Conservation (phyloP, 92 coral and sea anemone species). For the Pocillopora meandrina region DNA sequence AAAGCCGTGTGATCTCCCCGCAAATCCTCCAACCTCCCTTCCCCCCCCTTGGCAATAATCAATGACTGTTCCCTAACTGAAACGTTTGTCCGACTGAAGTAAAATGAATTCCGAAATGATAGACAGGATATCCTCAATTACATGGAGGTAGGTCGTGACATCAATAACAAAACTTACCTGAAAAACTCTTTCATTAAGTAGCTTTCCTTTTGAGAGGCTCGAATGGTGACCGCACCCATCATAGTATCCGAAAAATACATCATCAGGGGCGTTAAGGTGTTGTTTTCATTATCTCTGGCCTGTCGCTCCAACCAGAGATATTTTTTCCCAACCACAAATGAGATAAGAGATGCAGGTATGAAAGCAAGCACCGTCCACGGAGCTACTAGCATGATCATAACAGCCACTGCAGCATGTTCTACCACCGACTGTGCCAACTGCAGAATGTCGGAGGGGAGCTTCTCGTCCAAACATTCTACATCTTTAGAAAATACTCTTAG, state of each 20-base stretch:
- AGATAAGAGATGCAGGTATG: conserved; percentile 11
- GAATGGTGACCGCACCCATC: conserved; percentile 26
- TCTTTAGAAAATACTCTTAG: conserved; percentile 29
- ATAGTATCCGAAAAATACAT: conserved; percentile 33
- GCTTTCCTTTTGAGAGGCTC: conserved; percentile 26
- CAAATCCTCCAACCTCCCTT: no score
- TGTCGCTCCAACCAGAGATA: conserved; percentile 8
- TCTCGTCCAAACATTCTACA: conserved; percentile 28
- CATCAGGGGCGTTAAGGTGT: conserved; percentile 4
- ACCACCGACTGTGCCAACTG: conserved; percentile 11
- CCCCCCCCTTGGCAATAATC: no score
- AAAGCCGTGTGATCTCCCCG: no score
- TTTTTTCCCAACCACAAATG: neutral
- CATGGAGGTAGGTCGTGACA: neutral
- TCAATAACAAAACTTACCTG: conserved; percentile 12
- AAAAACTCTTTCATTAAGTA: conserved; percentile 12
- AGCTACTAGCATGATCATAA: conserved; percentile 14
- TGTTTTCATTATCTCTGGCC: neutral
- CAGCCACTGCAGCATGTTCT: conserved; percentile 5
- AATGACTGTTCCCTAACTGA: no score
- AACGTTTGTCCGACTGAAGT: neutral
- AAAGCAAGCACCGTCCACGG: conserved; percentile 24
- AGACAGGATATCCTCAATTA: no score
- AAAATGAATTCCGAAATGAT: no score
- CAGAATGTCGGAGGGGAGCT: conserved; percentile 15